phyloP scores from a whole-genome alignment of 2,888 invertebrate genomes.

The Julus scandinavius region DNA sequence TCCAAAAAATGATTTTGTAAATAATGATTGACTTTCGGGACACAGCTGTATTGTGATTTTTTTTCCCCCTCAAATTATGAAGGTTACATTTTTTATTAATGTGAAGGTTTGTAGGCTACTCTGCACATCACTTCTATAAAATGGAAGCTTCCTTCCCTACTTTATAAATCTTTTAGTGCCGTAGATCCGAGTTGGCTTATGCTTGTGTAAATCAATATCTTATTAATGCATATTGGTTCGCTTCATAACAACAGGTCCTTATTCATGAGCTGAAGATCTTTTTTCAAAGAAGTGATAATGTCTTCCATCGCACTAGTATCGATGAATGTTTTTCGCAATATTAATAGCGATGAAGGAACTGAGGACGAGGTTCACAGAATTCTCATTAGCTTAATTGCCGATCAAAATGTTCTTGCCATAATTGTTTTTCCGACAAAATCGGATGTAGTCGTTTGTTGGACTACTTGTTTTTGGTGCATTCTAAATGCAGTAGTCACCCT shows the following conservation, averaged over 20 bases:
- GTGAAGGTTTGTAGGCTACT: background rate
- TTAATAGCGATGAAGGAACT: background rate
- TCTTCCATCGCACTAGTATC: background rate
- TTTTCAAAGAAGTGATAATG: background rate
- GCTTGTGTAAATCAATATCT: background rate
- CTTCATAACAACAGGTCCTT: constrained; percentile 9
- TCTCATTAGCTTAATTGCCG: background rate
- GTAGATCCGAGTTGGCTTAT: background rate
- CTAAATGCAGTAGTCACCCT: background rate
- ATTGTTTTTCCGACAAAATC: background rate
- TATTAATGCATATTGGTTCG: background rate
- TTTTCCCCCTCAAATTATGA: background rate
- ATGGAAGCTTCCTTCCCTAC: constrained; percentile 4
- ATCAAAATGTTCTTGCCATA: background rate
- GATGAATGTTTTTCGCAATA: background rate
- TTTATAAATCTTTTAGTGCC: background rate
- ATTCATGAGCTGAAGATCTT: background rate
- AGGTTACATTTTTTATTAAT: background rate
- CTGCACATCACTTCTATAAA: background rate
- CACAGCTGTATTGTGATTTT: background rate
- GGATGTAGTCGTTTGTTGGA: background rate
- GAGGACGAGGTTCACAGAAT: background rate
- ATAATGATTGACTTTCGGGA: background rate
- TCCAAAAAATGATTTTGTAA: too few species aligned
- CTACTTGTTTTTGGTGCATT: background rate